Conservation (phyloP, 2,797 vertebrate species). For the Alfaro cultratus region DNA sequence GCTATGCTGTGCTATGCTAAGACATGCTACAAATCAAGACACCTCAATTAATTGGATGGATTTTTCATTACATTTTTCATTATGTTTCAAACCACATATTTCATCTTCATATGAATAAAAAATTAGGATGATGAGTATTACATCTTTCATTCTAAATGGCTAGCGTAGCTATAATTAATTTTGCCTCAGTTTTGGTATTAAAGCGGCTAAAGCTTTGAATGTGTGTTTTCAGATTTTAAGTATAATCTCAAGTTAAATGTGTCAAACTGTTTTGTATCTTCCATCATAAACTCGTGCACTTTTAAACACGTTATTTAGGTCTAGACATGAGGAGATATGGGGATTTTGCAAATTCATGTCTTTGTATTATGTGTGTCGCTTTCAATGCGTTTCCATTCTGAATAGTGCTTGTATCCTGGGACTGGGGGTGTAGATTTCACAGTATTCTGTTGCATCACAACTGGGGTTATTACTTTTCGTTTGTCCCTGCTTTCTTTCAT, state of each 20-base stretch:
- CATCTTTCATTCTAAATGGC: not conserved
- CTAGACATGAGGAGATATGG: not conserved
- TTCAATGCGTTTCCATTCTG: not conserved
- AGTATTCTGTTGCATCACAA: not conserved
- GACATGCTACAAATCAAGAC: not conserved
- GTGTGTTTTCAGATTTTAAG: not conserved
- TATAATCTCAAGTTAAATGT: not conserved
- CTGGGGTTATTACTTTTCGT: not conserved
- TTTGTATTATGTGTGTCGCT: not conserved
- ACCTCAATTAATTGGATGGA: not conserved
- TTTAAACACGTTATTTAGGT: not conserved
- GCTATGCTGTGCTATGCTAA: not conserved
- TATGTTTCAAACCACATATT: not conserved
- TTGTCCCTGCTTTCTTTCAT: not conserved
- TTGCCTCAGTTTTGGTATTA: not conserved
- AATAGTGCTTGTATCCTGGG: not conserved
- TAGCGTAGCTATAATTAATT: not conserved
- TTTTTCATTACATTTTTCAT: not conserved
- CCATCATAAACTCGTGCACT: not conserved
- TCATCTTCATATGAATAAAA: not conserved
- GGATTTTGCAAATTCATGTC: not conserved
- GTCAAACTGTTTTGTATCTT: not conserved
- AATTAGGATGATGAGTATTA: not conserved
- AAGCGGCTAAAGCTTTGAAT: not conserved
- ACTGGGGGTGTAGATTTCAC: not conserved